Conservation (phyloP, 53 echinoderm and acorn worm species). For the Mesocentrotus franciscanus region DNA sequence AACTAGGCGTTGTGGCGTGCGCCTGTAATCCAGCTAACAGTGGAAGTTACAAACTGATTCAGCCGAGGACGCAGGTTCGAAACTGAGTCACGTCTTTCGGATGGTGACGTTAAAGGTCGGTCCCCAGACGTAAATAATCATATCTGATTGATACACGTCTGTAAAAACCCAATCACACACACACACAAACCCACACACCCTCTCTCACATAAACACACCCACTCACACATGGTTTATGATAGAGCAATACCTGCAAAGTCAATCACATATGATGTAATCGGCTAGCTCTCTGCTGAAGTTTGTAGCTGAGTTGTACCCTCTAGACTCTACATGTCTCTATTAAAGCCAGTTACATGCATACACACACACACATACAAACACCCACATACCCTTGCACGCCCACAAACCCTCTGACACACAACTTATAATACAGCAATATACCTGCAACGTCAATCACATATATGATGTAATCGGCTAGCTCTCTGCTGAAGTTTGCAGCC, state of each 20-base stretch:
- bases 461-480: constrained; percentile 85
- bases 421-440: neutral
- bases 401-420: too few relatives aligned
- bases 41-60: too few relatives aligned
- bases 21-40: too few relatives aligned
- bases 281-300: constrained; percentile 85
- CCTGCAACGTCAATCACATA: constrained; percentile 90
- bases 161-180: too few relatives aligned
- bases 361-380: neutral
- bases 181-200: neutral
- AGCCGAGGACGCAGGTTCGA: too few relatives aligned
- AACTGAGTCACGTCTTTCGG: too few relatives aligned
- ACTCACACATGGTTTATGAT: too few relatives aligned
- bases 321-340: constrained; percentile 66
- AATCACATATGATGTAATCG: constrained; percentile 88
- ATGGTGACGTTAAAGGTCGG: too few relatives aligned
- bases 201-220: too few relatives aligned
- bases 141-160: too few relatives aligned
- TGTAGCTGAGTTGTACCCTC: constrained; percentile 82
- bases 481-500: constrained; percentile 84
- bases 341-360: neutral
- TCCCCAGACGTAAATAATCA: too few relatives aligned
- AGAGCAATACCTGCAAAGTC: constrained; percentile 77
- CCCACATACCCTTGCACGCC: neutral
- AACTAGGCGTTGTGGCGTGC: too few relatives aligned